Percentiles rank a stretch among this genome's conserved stretches.
Evolutionary conservation across 2,113 vertebrate species (phyloP).

Genomic region (Epinephelus lanceolatus): DNA sequence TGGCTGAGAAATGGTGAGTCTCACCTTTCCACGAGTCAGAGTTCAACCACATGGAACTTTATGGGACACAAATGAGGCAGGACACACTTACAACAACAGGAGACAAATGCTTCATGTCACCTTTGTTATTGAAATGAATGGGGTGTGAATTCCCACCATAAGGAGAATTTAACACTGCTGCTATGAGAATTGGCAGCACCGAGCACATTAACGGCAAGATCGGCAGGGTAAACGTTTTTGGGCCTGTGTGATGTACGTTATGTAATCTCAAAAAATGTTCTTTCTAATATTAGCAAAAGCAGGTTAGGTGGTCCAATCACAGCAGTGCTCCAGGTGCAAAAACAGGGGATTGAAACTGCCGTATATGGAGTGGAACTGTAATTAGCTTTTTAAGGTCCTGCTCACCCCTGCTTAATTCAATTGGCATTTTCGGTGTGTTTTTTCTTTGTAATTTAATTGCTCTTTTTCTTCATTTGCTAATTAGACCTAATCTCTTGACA

Average conservation of each 20-base stretch:
- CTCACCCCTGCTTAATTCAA: neutral
- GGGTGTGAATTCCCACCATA: neutral
- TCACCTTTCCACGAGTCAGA: slow-evolving; percentile 2
- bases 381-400: neutral
- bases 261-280: slow-evolving; percentile 6
- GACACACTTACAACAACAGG: neutral
- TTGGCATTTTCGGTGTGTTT: neutral
- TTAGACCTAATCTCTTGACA: slow-evolving; percentile 1
- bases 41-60: neutral
- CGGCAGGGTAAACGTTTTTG: slow-evolving; percentile 31
- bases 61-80: slow-evolving; percentile 6
- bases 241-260: neutral
- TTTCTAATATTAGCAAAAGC: slow-evolving; percentile 22
- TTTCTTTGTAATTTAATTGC: neutral
- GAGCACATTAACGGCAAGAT: slow-evolving; percentile 16
- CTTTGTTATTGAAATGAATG: slow-evolving; percentile 36
- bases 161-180: slow-evolving; percentile 44
- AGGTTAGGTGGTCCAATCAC: slow-evolving; percentile 30
- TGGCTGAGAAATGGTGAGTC: neutral
- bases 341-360: slow-evolving; percentile 1
- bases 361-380: slow-evolving; percentile 11
- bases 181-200: slow-evolving; percentile 23
- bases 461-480: neutral
- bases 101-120: slow-evolving; percentile 25
- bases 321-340: slow-evolving; percentile 6